These are phyloP conservation scores for Sipha flava DNA, from an alignment of 1,140 invertebrate species.

Conservation along the genomic window DNA sequence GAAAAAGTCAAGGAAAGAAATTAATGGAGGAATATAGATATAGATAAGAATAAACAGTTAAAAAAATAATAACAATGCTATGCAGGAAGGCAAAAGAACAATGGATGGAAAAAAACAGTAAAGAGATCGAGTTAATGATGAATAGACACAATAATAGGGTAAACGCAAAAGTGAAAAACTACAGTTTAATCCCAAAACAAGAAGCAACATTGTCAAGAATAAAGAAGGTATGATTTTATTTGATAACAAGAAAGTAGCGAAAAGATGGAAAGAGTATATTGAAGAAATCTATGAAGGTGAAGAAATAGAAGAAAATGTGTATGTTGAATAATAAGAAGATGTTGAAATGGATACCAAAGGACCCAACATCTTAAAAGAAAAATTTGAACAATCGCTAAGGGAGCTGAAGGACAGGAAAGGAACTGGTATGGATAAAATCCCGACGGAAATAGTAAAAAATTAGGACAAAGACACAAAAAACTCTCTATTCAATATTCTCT, in stretches of 20 bases:
- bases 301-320: background rate
- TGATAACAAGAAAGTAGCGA: background rate
- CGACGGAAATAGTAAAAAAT: background rate
- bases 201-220: background rate
- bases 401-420: conserved; percentile 1
- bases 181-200: background rate
- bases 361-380: background rate
- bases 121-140: background rate
- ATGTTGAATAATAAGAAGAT: conserved; percentile 10
- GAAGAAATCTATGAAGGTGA: background rate
- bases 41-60: background rate
- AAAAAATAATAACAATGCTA: background rate
- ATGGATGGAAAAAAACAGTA: background rate
- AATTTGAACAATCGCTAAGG: background rate
- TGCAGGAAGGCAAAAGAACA: background rate
- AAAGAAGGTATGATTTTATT: background rate
- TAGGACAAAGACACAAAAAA: background rate
- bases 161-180: background rate
- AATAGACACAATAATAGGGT: background rate
- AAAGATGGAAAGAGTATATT: background rate
- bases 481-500: background rate
- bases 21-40: background rate
- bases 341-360: background rate
- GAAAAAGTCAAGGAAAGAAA: background rate
- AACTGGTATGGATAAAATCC: background rate